These are phyloP conservation scores for Vollenhovia emeryi DNA, from an alignment of 1,140 invertebrate genomes.

Conservation along the genomic window DNA sequence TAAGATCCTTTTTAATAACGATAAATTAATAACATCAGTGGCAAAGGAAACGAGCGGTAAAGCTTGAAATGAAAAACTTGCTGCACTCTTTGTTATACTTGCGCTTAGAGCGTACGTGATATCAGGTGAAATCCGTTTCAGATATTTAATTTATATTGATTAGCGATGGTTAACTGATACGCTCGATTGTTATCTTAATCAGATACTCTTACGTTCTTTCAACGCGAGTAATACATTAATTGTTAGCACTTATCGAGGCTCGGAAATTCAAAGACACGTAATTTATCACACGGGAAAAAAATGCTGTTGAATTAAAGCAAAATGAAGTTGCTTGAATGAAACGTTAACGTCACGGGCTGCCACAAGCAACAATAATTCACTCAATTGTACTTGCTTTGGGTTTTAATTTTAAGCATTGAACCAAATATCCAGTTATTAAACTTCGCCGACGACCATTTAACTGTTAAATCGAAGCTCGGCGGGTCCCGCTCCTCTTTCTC, in stretches of 20 bases:
- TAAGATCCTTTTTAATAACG: not conserved
- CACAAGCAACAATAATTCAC: no score
- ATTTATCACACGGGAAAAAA: no score
- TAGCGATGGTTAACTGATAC: conserved; percentile 2
- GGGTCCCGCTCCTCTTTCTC: not conserved
- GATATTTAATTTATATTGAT: conserved; percentile 13
- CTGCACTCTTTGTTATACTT: not conserved
- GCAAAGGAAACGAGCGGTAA: not conserved
- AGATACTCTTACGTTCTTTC: not conserved
- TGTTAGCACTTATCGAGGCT: not conserved
- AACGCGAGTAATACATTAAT: conserved; percentile 3
- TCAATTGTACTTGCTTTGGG: no score
- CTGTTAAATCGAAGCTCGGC: not conserved
- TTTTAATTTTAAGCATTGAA: no score
- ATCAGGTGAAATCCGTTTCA: not conserved
- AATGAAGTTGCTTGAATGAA: no score
- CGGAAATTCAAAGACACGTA: not conserved
- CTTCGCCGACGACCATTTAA: not conserved
- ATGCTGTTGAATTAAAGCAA: no score
- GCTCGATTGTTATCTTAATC: conserved; percentile 24
- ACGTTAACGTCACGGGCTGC: no score
- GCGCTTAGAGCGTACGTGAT: not conserved
- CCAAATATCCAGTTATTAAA: no score
- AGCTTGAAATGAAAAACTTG: not conserved
- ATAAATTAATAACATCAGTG: not conserved